These are phyloP conservation scores for Psittacara wagleri DNA, from an alignment of 2,113 vertebrate genomes.

Conservation along the genomic window DNA sequence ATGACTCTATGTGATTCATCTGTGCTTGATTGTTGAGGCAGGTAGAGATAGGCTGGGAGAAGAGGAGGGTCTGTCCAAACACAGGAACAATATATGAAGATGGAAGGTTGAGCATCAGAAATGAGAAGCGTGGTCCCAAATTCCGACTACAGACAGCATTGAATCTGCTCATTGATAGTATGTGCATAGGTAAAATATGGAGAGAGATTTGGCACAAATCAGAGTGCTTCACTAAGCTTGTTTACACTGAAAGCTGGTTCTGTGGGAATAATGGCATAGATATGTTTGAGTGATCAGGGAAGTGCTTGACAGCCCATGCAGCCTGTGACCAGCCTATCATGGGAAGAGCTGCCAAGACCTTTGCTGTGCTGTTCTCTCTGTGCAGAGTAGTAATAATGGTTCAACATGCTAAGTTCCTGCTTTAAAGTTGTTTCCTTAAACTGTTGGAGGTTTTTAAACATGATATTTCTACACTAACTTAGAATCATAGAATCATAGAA, in stretches of 20 bases:
- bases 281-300: background rate
- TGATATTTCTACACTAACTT: background rate
- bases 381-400: background rate
- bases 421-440: background rate
- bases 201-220: background rate
- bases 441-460: background rate
- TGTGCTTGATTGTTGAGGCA: background rate
- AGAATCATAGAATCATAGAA: no score
- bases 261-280: background rate
- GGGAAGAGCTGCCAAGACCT: background rate
- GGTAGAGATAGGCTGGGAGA: background rate
- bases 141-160: background rate
- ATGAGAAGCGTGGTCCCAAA: background rate
- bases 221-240: background rate
- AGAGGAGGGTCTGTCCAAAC: background rate
- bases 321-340: background rate
- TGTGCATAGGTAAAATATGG: background rate
- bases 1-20: background rate
- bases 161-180: background rate
- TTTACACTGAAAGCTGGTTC: background rate
- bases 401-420: background rate
- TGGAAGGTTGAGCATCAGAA: background rate
- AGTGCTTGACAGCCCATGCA: background rate
- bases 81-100: background rate
- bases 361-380: background rate